Evolutionary conservation across 2,113 vertebrate species (phyloP).

Genomic region (Gasterosteus nipponicus): DNA sequence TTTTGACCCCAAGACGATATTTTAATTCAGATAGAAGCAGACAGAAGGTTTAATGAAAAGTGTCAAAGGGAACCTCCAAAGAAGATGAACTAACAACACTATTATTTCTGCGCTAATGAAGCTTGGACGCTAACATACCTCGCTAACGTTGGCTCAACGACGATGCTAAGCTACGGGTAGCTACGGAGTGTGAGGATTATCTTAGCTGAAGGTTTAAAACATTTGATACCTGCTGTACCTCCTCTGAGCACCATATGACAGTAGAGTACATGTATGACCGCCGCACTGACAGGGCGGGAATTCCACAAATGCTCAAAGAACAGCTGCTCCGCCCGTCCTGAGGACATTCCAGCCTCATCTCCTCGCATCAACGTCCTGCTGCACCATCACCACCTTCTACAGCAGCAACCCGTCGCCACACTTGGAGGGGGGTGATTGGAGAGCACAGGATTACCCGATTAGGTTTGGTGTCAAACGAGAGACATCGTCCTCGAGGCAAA

Average conservation of each 20-base stretch:
- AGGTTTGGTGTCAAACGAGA: background rate
- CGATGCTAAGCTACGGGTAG: too few relatives aligned
- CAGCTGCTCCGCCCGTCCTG: slow-evolving; percentile 71
- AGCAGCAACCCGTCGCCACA: slow-evolving; percentile 40
- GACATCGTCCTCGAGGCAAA: slow-evolving; percentile 19
- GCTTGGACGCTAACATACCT: too few relatives aligned
- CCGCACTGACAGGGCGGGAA: slow-evolving; percentile 38
- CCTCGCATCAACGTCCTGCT: slow-evolving; percentile 25
- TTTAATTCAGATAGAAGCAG: background rate
- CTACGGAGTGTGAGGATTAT: too few relatives aligned
- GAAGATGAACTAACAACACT: too few relatives aligned
- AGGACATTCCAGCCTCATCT: slow-evolving; percentile 42
- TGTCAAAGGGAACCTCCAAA: too few relatives aligned
- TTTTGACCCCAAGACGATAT: background rate
- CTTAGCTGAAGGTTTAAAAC: too few relatives aligned
- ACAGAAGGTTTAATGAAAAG: too few relatives aligned
- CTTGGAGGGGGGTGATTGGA: slow-evolving; percentile 38
- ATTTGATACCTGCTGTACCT: background rate
- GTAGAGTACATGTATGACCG: slow-evolving; percentile 10
- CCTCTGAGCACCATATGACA: slow-evolving; percentile 5
- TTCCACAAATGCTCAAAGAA: slow-evolving; percentile 59
- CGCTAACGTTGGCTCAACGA: too few relatives aligned
- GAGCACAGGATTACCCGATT: background rate
- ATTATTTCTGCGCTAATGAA: too few relatives aligned
- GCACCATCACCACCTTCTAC: slow-evolving; percentile 11